Percentiles rank a stretch among this genome's conserved stretches.
phyloP scores from a whole-genome alignment of 2,797 vertebrate species.

The Botia almorhae region DNA sequence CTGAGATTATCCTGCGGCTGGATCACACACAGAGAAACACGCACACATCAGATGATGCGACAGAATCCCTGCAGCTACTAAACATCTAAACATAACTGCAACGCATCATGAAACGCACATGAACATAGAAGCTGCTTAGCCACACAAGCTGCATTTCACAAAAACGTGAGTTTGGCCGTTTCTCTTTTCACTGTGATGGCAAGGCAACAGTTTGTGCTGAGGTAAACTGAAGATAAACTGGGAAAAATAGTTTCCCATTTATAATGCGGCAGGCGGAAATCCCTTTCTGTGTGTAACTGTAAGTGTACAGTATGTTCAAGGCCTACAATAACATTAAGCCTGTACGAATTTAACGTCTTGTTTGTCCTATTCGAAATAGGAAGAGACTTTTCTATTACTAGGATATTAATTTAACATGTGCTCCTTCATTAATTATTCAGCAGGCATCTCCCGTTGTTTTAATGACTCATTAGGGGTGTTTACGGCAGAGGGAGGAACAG shows the following conservation, averaged over 20 bases:
- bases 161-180: too few relatives aligned
- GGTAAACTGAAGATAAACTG: too few relatives aligned
- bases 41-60: background rate
- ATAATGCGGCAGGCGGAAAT: background rate
- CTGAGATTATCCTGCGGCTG: conserved; percentile 87
- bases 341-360: conserved; percentile 6
- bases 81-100: too few relatives aligned
- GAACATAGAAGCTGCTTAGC: too few relatives aligned
- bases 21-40: conserved; percentile 43
- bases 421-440: conserved; percentile 79
- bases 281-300: background rate
- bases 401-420: conserved; percentile 73
- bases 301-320: too few relatives aligned
- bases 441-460: conserved; percentile 64
- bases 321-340: conserved; percentile 11
- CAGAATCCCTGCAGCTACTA: too few relatives aligned
- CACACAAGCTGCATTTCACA: too few relatives aligned
- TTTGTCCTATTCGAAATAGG: conserved; percentile 8
- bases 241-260: too few relatives aligned
- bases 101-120: too few relatives aligned
- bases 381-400: conserved; percentile 50
- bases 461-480: conserved; percentile 59
- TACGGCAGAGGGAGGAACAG: conserved; percentile 70
- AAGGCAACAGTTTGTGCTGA: too few relatives aligned
- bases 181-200: too few relatives aligned